Base-by-base conservation (phyloP, 2,797 vertebrate genomes). In the Ctenochaetus hawaiiensis region DNA sequence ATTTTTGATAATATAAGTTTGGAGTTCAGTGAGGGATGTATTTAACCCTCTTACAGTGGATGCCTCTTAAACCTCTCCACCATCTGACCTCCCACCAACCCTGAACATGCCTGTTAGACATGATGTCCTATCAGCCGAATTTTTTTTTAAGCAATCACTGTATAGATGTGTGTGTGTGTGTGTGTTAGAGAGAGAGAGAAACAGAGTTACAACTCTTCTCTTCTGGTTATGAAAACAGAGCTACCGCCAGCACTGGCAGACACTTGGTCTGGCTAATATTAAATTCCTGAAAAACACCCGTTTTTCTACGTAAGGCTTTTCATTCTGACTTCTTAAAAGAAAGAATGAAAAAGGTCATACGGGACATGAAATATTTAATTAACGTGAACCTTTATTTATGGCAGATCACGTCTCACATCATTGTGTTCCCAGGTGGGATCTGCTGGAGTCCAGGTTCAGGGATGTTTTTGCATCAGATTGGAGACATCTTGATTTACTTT, bases 211-310 rank as follows among this genome's bases (percentile, higher is more conserved):
- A 68, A 61, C 71, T 83, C 68, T 78, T 78, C 77, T 87, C 81
- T 86, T 72, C 81, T 86, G 81, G 81, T 89, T 87, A 89, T 65
- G 49, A 90, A 87, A 91, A 91, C 90, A 91, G 18, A 86, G 70
- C 1, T 17, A 57, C 80, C 1, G 80, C 90, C 86, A 90, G 66
- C 78, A 18, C 79, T 84, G 83, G 75, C 84, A 85, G 81, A 82
- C 74, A 43, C 68, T 83, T 82, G 72, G 77, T 83, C 82, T 75
- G 51, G 85, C 77, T 84, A 77, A 88, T 90, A 90, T 90, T 90
- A 89, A 84, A 84, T 78, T 63, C 45, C 54, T 66, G 59, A 69
- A 86, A 84, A 81, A 85, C 77, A 85, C 84, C 81, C 70, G 75
- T 76, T 66, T 77, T 85, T 90, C 82, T 86, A 67, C 77, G 64